Conservation (phyloP, 2,113 vertebrate species). For the Abramis brama region DNA sequence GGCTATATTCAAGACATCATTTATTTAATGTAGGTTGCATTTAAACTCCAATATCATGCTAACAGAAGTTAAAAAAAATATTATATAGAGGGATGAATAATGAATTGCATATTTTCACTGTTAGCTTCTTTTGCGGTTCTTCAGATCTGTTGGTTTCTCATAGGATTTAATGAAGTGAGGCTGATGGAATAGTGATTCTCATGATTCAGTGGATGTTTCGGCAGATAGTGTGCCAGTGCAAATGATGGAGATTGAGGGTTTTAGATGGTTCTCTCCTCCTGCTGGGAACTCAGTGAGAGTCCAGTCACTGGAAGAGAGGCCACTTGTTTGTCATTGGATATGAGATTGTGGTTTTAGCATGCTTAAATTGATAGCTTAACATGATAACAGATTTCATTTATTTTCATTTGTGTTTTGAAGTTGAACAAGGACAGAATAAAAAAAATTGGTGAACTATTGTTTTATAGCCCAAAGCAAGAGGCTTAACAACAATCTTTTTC, state of each 20-base stretch:
- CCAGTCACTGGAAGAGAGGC: slow-evolving; percentile 61
- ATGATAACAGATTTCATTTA: no score
- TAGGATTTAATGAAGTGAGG: neutral
- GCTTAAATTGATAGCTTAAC: no score
- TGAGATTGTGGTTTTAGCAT: neutral
- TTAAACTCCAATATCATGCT: neutral
- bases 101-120: neutral
- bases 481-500: neutral
- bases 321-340: slow-evolving; percentile 41
- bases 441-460: neutral
- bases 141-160: neutral
- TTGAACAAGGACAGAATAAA: neutral
- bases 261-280: slow-evolving; percentile 52
- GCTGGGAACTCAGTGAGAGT: slow-evolving; percentile 69
- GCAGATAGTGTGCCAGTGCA: slow-evolving; percentile 40
- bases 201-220: neutral
- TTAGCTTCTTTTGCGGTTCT: neutral
- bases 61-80: neutral
- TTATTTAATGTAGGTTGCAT: neutral
- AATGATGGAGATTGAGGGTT: slow-evolving; percentile 59
- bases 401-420: no score
- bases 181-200: neutral
- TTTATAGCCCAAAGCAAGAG: neutral
- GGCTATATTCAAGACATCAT: neutral
- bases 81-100: neutral